A percentile compares a stretch with the other conserved stretches of the same genome.
Evolutionary conservation across 2,888 invertebrate species (phyloP).

Genomic region (Tenthredo amoena): DNA sequence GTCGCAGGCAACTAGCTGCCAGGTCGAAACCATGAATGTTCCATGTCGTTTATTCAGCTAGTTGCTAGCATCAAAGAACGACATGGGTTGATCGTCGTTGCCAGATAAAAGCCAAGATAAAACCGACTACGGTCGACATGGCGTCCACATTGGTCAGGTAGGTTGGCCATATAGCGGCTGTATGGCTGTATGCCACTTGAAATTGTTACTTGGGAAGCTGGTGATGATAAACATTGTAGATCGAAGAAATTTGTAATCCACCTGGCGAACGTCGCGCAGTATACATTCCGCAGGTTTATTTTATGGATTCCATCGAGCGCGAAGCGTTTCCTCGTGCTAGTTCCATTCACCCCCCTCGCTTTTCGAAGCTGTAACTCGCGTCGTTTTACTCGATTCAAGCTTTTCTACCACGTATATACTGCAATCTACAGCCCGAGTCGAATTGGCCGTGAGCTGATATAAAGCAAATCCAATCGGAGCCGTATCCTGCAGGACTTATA

Average conservation of each 20-base stretch:
- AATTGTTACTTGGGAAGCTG: no score
- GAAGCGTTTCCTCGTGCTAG: slow-evolving; percentile 13
- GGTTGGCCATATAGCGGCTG: no score
- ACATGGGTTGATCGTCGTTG: no score
- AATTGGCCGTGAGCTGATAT: slow-evolving; percentile 30
- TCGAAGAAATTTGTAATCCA: slow-evolving; percentile 2
- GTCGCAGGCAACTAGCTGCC: no score
- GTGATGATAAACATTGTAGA: neutral
- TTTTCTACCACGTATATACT: slow-evolving; percentile 12
- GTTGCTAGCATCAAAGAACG: no score
- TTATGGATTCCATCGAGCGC: slow-evolving; percentile 39
- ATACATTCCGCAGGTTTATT: slow-evolving; percentile 24
- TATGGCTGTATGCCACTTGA: no score
- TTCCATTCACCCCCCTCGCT: neutral
- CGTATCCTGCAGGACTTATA: slow-evolving; percentile 17
- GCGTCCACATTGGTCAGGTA: no score
- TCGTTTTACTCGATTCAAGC: slow-evolving; percentile 40
- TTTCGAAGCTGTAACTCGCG: slow-evolving; percentile 19
- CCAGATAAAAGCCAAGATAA: no score
- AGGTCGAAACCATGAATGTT: no score
- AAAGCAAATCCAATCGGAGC: slow-evolving; percentile 30
- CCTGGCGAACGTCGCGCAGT: neutral
- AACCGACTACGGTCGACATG: no score
- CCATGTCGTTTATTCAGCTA: no score
- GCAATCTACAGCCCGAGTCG: slow-evolving; percentile 35